Percentiles rank a stretch among this genome's conserved stretches.
These are phyloP conservation scores for Enteromius radiatus DNA, from an alignment of 2,797 vertebrate species.

Conservation along the genomic window DNA sequence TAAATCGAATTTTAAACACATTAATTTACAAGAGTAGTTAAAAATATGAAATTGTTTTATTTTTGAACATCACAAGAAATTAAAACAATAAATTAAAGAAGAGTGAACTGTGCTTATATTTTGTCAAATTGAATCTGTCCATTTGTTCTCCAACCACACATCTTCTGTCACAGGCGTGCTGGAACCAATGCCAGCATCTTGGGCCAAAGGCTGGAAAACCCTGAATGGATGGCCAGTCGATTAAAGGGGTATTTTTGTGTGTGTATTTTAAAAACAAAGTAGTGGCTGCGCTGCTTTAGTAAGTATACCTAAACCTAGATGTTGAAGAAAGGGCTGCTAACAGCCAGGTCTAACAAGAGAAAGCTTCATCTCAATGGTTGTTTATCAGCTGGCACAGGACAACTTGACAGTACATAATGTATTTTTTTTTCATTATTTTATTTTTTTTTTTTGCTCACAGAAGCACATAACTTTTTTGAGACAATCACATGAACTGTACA, in stretches of 20 bases:
- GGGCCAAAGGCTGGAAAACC: neutral
- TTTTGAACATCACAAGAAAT: neutral
- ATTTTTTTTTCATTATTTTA: neutral
- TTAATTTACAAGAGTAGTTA: neutral
- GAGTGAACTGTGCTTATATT: neutral
- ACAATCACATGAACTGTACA: neutral
- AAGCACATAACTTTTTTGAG: neutral
- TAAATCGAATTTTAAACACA: neutral
- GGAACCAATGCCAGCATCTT: neutral
- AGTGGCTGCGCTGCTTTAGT: neutral
- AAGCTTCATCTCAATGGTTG: neutral
- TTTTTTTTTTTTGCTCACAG: neutral
- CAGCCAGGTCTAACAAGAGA: neutral
- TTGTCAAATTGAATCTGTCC: neutral
- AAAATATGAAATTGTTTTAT: neutral
- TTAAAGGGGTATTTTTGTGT: neutral
- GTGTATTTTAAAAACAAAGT: neutral
- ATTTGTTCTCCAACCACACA: neutral
- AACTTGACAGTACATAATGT: neutral
- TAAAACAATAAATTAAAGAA: neutral
- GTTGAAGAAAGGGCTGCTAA: neutral
- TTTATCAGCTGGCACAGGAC: neutral
- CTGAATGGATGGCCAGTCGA: neutral
- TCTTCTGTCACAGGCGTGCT: neutral
- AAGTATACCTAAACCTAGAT: neutral